Evolutionary conservation across 1,140 invertebrate genomes (phyloP).

Genomic region (Wasmannia auropunctata): DNA sequence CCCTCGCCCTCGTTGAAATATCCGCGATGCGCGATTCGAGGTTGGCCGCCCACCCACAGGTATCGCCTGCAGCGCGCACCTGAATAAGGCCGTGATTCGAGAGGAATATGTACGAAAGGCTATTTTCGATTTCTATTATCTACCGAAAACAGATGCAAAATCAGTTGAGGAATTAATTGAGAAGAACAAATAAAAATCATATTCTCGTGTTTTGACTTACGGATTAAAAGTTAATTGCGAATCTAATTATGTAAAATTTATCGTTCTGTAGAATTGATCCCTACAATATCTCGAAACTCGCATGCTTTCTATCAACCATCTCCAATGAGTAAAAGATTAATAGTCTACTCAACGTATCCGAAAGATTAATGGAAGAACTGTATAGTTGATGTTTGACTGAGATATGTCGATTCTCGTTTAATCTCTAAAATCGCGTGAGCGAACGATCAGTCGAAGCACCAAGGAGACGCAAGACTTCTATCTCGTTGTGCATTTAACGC

Average conservation of each 20-base stretch:
- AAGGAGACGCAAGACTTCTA: slow-evolving; percentile 30
- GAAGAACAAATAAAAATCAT: background rate
- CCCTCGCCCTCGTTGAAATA: slow-evolving; percentile 18
- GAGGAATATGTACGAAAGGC: background rate
- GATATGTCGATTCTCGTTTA: background rate
- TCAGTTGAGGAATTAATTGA: background rate
- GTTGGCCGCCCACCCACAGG: background rate
- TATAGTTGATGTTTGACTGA: background rate
- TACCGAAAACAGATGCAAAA: background rate
- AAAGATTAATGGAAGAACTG: background rate
- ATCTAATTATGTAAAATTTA: background rate
- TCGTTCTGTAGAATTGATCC: background rate
- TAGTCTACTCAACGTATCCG: background rate
- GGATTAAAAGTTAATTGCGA: background rate
- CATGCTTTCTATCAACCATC: background rate
- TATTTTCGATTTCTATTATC: slow-evolving; percentile 14
- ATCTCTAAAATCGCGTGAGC: background rate
- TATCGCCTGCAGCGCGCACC: background rate
- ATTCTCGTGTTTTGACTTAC: background rate
- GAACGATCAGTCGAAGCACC: slow-evolving; percentile 55
- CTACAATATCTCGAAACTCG: background rate
- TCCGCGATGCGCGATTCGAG: background rate
- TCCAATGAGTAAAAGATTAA: background rate
- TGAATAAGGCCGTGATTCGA: slow-evolving; percentile 19
- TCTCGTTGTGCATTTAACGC: background rate